Evolutionary conservation across 2,888 invertebrate genomes (phyloP), one percentile per base, ranked within the genome.

Genomic region (Epinotia demarniana): DNA sequence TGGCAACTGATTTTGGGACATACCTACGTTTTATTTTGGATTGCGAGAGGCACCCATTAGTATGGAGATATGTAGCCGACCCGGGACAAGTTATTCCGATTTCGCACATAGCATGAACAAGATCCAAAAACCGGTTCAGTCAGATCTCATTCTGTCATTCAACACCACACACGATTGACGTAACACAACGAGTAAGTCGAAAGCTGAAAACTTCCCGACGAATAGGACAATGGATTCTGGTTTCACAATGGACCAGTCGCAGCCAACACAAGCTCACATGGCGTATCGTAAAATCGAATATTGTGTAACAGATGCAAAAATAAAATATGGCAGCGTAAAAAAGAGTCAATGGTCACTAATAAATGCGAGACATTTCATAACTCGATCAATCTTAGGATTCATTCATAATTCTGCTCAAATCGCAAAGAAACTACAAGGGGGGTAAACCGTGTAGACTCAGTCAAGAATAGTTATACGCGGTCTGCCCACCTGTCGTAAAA

Each of bases 131-230:
- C 86, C 83, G 78, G 86, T 87, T 85, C 83, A 81, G 81, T 85
- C 83, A 81, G 81, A 80, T 80, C 78, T 81, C 80, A 83, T 84
- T 83, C 84, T 84, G 83, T 85, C 83, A 85, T 81, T 82, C 80
- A 81, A 82, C 77, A 81, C 81, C 81, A 79, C 80, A 80, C 85
- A 84, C 81, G 83, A 85, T 83, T 87, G 85, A 86, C 84, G 85
- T 83, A 87, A 81, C 63, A 73, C 53, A 33, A 68, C 74, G 70
- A 75, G 75, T 68, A 66, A 62, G 55, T 76, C 69, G 77, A 76
- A 72, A 78, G 73, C 70, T 75, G 73, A 77, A 77, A 73, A 77
- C 55, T 77, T 77, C 76, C 79, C 81, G 80, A 78, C 79, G 75
- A 78, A 78, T 80, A 79, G 84, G 81, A 86, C 85, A 88, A 86